Percentiles rank a stretch among this genome's conserved stretches.
Conservation (phyloP, 2,113 vertebrate species). For the Hemiscyllium ocellatum region DNA sequence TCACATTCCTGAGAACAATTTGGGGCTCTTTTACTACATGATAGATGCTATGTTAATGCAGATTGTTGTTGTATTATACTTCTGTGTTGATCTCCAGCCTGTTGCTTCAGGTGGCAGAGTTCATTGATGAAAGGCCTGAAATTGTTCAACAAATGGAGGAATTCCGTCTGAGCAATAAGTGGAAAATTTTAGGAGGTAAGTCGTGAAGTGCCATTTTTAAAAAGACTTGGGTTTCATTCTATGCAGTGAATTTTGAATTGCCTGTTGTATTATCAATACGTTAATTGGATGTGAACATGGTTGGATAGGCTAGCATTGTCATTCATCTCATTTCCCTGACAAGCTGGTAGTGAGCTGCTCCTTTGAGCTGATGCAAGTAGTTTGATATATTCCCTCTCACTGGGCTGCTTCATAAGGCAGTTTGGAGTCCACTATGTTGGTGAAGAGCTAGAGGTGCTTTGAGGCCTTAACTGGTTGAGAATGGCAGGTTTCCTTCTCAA, state of each 20-base stretch:
- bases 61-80: fast-evolving
- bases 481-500: background rate
- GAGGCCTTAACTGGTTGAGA: background rate
- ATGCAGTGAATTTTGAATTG: background rate
- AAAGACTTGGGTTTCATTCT: background rate
- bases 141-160: constrained; percentile 83
- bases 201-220: background rate
- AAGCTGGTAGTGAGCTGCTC: background rate
- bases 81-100: fast-evolving
- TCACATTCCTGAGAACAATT: background rate
- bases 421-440: background rate
- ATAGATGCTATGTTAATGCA: background rate
- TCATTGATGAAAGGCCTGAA: constrained; percentile 83
- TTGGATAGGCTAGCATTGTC: background rate
- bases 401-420: background rate
- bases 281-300: background rate
- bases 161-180: constrained; percentile 75
- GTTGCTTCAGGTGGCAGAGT: constrained; percentile 71
- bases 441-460: background rate
- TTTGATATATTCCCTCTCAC: background rate
- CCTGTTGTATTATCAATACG: background rate
- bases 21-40: background rate
- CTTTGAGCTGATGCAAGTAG: background rate
- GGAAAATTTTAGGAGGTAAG: constrained; percentile 85
- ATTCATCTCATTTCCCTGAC: background rate